Percentiles rank a stretch among this genome's conserved stretches.
Conservation (phyloP, 2,113 vertebrate genomes). For the Rhinolophus ferrumequinum region DNA sequence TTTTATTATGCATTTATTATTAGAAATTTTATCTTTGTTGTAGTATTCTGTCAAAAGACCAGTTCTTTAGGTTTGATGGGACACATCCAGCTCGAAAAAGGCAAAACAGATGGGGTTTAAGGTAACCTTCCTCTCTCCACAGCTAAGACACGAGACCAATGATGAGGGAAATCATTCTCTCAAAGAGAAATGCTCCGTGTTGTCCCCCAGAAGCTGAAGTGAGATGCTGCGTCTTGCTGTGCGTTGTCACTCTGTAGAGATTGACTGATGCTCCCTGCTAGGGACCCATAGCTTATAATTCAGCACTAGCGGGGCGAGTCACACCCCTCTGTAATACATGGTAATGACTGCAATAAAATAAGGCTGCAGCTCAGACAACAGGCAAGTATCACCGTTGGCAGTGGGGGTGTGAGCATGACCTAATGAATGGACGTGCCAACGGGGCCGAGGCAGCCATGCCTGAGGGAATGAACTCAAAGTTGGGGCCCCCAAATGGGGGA, state of each 20-base stretch:
- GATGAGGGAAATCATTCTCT: not conserved
- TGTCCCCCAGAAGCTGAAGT: not conserved
- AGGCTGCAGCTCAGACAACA: not conserved
- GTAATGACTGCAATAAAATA: not conserved
- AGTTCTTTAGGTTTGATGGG: not conserved
- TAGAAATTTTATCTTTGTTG: not conserved
- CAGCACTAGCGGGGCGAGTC: not conserved
- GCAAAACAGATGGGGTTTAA: not conserved
- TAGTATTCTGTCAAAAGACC: not conserved
- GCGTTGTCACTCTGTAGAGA: not conserved
- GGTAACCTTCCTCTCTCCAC: not conserved
- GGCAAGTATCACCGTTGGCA: not conserved
- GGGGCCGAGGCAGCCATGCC: not conserved
- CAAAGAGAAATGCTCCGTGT: not conserved
- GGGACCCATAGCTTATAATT: not conserved
- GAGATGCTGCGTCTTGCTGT: not conserved
- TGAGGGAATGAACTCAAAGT: no score
- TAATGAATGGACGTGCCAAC: not conserved
- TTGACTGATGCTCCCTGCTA: not conserved
- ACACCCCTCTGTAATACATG: not conserved
- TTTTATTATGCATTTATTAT: not conserved
- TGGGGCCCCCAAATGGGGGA: accelerated
- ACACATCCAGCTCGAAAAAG: not conserved
- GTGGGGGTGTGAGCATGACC: not conserved
- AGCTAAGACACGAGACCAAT: not conserved